Evolutionary conservation across 2,797 vertebrate species (phyloP).

Genomic region (Artibeus lituratus): DNA sequence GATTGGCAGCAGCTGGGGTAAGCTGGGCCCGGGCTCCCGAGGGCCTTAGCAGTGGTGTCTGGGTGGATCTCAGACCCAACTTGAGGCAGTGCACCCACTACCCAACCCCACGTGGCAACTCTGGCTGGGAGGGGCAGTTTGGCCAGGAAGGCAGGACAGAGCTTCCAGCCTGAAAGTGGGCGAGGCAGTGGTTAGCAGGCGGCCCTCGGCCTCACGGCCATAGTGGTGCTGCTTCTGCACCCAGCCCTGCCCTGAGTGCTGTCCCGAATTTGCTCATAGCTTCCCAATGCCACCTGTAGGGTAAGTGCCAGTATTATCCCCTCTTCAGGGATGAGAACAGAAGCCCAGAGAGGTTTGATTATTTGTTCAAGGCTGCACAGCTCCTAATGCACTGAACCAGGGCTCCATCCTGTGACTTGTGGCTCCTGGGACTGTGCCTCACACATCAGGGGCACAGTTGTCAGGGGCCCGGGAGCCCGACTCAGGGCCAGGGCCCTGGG

Average conservation of each 20-base stretch:
- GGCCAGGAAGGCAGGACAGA: background rate
- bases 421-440: background rate
- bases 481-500: background rate
- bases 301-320: background rate
- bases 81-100: background rate
- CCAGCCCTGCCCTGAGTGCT: accelerated
- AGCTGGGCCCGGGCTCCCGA: background rate
- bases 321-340: background rate
- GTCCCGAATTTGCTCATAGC: background rate
- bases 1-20: background rate
- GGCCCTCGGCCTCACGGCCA: background rate
- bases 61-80: background rate
- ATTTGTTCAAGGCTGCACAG: background rate
- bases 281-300: too few relatives aligned
- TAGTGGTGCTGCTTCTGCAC: accelerated
- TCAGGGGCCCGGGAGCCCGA: background rate
- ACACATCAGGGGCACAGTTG: too few relatives aligned
- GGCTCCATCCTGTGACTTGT: background rate
- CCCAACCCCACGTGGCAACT: accelerated
- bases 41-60: background rate
- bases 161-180: background rate
- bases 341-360: background rate
- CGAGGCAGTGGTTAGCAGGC: accelerated
- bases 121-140: background rate
- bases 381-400: background rate